phyloP scores from a whole-genome alignment of 1,140 invertebrate species.

The Drosophila guanche region DNA sequence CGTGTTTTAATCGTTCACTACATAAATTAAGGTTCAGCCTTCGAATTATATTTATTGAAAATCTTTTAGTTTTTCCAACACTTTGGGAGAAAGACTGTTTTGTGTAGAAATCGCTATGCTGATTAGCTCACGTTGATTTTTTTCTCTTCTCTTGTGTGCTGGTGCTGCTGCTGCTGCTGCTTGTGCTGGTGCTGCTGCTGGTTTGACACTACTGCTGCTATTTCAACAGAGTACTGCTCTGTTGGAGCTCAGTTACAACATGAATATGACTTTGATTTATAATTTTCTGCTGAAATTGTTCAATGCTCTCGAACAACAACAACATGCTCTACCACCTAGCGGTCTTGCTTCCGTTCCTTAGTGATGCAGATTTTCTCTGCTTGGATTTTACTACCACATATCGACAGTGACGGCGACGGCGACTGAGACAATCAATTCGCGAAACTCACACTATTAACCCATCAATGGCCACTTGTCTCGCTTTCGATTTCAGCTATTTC shows the following conservation, averaged over 20 bases:
- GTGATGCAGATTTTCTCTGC: no score
- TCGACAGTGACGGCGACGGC: constrained; percentile 22
- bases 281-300: not conserved
- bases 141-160: constrained; percentile 10
- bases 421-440: constrained; percentile 21
- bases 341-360: no score
- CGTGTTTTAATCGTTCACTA: constrained; percentile 1
- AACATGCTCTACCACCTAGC: no score
- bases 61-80: no score
- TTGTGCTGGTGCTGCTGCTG: constrained; percentile 12
- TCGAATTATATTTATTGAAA: no score
- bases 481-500: constrained; percentile 13
- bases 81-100: constrained; percentile 2
- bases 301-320: no score
- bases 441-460: constrained; percentile 7
- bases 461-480: constrained; percentile 2
- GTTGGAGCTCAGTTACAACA: constrained; percentile 5
- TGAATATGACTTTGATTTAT: constrained; percentile 4
- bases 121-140: constrained; percentile 4
- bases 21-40: no score
- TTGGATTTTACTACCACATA: constrained; percentile 8
- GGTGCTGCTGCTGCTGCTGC: constrained; percentile 7
- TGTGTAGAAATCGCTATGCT: constrained; percentile 42
- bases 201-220: not conserved
- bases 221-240: not conserved